A percentile compares a stretch with the other conserved stretches of the same genome.
Conservation (phyloP, 1,140 invertebrate genomes). For the Batillaria attramentaria region DNA sequence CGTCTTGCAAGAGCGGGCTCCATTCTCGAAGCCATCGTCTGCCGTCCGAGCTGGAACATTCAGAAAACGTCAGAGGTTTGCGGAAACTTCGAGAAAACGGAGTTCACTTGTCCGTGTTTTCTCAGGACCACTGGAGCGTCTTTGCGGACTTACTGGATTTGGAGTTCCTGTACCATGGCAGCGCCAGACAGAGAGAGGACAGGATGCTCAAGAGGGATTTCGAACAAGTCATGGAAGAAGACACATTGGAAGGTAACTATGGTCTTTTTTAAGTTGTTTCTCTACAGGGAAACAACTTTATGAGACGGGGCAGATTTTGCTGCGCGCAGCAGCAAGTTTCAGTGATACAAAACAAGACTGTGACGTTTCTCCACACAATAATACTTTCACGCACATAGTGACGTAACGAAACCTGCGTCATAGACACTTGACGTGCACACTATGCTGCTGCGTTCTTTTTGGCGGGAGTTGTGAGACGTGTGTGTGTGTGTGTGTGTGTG, state of each 20-base stretch:
- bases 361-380: no score
- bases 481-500: background rate
- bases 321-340: no score
- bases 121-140: background rate
- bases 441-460: no score
- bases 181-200: background rate
- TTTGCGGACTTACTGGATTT: background rate
- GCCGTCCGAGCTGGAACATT: background rate
- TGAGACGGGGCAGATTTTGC: no score
- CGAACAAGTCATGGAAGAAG: background rate
- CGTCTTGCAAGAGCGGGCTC: background rate
- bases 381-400: no score
- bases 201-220: background rate
- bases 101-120: background rate
- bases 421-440: no score
- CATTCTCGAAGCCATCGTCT: background rate
- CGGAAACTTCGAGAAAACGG: background rate
- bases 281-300: no score
- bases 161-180: background rate
- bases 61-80: background rate
- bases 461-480: no score
- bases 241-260: no score
- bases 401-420: no score
- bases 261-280: no score
- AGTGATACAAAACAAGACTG: no score